These are phyloP conservation scores for Trididemnum nubilum DNA, from an alignment of 23 tunicate species.

Conservation along the genomic window DNA sequence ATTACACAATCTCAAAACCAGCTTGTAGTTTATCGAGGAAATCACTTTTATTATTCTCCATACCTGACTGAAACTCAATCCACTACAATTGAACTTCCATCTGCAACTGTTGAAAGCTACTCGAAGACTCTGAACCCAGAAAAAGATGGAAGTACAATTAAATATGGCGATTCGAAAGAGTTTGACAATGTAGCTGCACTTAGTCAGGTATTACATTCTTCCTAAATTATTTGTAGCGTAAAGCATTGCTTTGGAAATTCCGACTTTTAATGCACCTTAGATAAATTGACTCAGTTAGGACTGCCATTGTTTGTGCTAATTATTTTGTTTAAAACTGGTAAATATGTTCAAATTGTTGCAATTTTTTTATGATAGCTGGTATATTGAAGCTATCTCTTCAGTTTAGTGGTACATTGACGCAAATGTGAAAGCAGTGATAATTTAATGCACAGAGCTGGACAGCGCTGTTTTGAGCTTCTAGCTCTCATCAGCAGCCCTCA, in stretches of 20 bases:
- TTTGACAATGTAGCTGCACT: constrained; percentile 66
- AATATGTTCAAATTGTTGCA: too few relatives aligned
- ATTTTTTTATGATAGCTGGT: too few relatives aligned
- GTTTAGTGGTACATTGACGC: too few relatives aligned
- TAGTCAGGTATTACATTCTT: constrained; percentile 44
- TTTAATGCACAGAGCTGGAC: too few relatives aligned
- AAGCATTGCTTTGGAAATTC: too few relatives aligned
- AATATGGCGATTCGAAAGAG: constrained; percentile 72
- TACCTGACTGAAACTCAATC: constrained; percentile 69
- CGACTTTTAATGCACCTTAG: neutral
- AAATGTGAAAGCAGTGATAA: too few relatives aligned
- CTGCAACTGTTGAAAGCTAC: constrained; percentile 71
- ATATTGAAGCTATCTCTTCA: too few relatives aligned
- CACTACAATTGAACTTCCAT: constrained; percentile 73
- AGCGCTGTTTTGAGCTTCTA: too few relatives aligned
- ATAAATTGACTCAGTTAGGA: neutral
- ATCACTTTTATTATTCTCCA: constrained; percentile 89
- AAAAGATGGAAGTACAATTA: constrained; percentile 67
- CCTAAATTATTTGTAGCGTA: too few relatives aligned
- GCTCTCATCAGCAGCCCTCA: too few relatives aligned
- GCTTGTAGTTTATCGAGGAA: constrained; percentile 78
- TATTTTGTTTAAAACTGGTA: too few relatives aligned
- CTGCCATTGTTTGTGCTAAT: too few relatives aligned
- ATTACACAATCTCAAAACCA: constrained; percentile 96
- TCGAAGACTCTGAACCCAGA: constrained; percentile 78